phyloP scores from a whole-genome alignment of 2,888 invertebrate species.

The Phaonia tiefii region DNA sequence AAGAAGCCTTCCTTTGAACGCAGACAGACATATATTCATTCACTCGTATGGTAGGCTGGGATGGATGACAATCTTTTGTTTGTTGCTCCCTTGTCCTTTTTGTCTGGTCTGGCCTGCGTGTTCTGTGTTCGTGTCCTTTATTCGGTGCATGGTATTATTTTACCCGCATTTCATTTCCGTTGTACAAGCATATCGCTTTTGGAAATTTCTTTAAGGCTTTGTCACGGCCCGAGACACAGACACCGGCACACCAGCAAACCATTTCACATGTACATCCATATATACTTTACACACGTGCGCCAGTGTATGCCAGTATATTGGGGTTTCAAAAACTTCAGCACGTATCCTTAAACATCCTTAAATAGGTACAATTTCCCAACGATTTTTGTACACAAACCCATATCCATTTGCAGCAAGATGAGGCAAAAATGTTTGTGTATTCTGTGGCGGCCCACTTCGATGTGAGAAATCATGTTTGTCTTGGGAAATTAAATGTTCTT shows the following conservation, averaged over 20 bases:
- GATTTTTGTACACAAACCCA: neutral
- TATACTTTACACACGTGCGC: too few relatives aligned
- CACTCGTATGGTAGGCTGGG: slow-evolving; percentile 3
- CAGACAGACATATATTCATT: too few relatives aligned
- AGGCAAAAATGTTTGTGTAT: slow-evolving; percentile 24
- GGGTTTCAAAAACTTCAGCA: slow-evolving; percentile 61
- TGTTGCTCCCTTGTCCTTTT: slow-evolving; percentile 41
- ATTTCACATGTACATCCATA: slow-evolving; percentile 35
- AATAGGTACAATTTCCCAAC: slow-evolving; percentile 9
- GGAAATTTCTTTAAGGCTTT: slow-evolving; percentile 19
- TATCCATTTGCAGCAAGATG: too few relatives aligned
- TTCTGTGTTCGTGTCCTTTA: slow-evolving; percentile 27
- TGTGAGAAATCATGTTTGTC: slow-evolving; percentile 52
- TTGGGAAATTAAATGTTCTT: slow-evolving; percentile 61
- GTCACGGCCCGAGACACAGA: neutral
- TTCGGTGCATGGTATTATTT: slow-evolving; percentile 27
- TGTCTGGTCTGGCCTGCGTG: slow-evolving; percentile 13
- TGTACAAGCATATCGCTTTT: neutral
- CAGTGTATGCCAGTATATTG: slow-evolving; percentile 46
- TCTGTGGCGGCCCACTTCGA: slow-evolving; percentile 37
- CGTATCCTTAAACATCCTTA: slow-evolving; percentile 44
- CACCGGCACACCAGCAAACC: neutral
- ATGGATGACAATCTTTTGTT: slow-evolving; percentile 20
- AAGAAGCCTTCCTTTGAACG: slow-evolving; percentile 17
- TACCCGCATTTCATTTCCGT: slow-evolving; percentile 55